Conservation (phyloP, 2,797 vertebrate genomes). For the Cuniculus paca region DNA sequence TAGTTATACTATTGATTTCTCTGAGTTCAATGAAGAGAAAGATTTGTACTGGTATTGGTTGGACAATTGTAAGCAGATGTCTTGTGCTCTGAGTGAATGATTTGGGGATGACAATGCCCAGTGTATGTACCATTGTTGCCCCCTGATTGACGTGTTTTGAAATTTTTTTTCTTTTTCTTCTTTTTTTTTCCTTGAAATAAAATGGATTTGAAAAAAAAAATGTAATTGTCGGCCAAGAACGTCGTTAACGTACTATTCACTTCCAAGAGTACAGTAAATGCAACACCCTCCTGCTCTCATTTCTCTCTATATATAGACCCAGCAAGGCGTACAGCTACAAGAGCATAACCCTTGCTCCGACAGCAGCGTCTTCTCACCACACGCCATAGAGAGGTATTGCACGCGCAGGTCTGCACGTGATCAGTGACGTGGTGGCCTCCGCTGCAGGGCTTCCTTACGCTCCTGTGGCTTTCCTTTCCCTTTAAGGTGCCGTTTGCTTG, state of each 20-base stretch:
- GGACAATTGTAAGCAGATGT: no score
- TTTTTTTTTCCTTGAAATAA: no score
- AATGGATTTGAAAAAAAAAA: not conserved
- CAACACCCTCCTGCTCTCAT: not conserved
- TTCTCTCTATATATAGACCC: not conserved
- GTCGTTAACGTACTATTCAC: not conserved
- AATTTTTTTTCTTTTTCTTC: no score
- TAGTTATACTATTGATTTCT: no score
- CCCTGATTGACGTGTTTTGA: no score
- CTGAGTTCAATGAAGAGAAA: no score
- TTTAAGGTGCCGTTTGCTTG: not conserved
- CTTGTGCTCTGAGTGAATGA: no score
- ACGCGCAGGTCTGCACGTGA: not conserved
- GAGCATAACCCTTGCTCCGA: not conserved
- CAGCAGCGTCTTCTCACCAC: not conserved
- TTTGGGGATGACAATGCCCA: no score
- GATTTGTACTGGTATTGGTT: no score
- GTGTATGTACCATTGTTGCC: no score
- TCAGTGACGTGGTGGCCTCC: not conserved
- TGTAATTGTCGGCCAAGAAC: conserved; percentile 27
- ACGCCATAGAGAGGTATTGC: not conserved
- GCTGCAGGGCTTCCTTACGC: not conserved
- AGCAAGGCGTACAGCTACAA: not conserved
- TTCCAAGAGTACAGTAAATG: not conserved
- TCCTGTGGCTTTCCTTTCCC: not conserved